Percentiles rank a stretch among this genome's conserved stretches.
These are phyloP conservation scores for Odobenus rosmarus DNA, from an alignment of 2,113 vertebrate species.

Conservation along the genomic window DNA sequence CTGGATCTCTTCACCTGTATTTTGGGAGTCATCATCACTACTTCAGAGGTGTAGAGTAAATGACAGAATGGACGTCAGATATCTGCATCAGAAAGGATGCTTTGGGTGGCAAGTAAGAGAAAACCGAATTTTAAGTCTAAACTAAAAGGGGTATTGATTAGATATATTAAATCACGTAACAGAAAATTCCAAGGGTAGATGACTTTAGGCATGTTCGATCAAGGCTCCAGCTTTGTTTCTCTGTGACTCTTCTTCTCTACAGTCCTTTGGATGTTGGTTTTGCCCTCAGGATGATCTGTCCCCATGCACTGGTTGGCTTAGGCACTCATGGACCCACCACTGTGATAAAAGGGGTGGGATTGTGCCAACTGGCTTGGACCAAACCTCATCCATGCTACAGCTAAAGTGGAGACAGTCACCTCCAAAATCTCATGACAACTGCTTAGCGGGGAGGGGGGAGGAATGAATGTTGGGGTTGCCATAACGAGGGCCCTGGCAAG, in stretches of 20 bases:
- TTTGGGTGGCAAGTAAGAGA: background rate
- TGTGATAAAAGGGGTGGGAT: background rate
- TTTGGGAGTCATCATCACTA: too few relatives aligned
- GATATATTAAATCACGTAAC: background rate
- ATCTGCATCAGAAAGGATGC: background rate
- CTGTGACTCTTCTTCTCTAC: background rate
- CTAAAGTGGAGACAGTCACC: background rate
- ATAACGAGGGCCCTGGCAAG: rapidly evolving
- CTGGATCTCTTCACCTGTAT: background rate
- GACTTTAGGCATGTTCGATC: background rate
- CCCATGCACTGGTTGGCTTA: too few relatives aligned
- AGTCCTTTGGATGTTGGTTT: background rate
- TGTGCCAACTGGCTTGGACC: background rate
- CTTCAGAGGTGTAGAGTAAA: rapidly evolving
- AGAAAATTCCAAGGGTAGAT: background rate
- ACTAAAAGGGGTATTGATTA: background rate
- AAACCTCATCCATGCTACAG: too few relatives aligned
- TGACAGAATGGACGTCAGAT: background rate
- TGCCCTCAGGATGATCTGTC: background rate
- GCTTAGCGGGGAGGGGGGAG: background rate
- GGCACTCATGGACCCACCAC: background rate
- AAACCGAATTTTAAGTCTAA: background rate
- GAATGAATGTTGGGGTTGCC: background rate
- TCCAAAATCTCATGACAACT: background rate
- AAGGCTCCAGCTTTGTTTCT: background rate